Percentiles rank a stretch among this genome's conserved stretches.
Conservation (phyloP, 2,113 vertebrate genomes). For the Clarias magur region DNA sequence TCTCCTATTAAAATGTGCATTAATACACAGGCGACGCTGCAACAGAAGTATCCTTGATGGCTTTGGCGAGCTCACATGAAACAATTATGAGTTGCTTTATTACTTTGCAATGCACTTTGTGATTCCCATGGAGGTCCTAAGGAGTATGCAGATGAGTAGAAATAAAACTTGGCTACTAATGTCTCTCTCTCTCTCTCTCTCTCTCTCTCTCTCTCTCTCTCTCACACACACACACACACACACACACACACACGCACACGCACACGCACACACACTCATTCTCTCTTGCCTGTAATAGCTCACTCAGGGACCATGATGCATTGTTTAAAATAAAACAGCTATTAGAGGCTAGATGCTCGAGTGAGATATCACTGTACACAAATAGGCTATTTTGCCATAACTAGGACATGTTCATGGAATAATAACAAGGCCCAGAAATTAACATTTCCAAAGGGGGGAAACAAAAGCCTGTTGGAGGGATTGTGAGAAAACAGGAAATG, state of each 20-base stretch:
- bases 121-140: conserved; percentile 74
- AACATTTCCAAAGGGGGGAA: conserved; percentile 8
- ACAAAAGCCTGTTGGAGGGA: conserved; percentile 22
- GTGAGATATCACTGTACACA: conserved; percentile 64
- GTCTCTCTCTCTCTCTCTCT: conserved; percentile 35
- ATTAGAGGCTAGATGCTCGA: conserved; percentile 63
- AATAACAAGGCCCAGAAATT: conserved; percentile 54
- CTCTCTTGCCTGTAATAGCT: conserved; percentile 50
- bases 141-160: conserved; percentile 70
- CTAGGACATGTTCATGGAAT: conserved; percentile 67
- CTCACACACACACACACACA: too few relatives aligned
- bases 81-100: conserved; percentile 69
- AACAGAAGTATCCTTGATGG: conserved; percentile 50
- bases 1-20: conserved; percentile 45
- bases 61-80: conserved; percentile 66
- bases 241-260: too few relatives aligned
- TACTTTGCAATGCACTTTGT: conserved; percentile 61
- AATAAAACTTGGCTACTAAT: conserved; percentile 65
- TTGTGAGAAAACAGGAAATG: conserved; percentile 15
- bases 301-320: conserved; percentile 57
- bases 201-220: conserved; percentile 15
- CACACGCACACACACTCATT: too few relatives aligned
- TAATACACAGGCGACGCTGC: conserved; percentile 24
- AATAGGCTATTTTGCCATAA: conserved; percentile 69
- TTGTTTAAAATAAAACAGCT: conserved; percentile 72